A percentile compares a stretch with the other conserved stretches of the same genome.
Conservation (phyloP, 2,888 invertebrate genomes). For the Drosophila nigritarsus region DNA sequence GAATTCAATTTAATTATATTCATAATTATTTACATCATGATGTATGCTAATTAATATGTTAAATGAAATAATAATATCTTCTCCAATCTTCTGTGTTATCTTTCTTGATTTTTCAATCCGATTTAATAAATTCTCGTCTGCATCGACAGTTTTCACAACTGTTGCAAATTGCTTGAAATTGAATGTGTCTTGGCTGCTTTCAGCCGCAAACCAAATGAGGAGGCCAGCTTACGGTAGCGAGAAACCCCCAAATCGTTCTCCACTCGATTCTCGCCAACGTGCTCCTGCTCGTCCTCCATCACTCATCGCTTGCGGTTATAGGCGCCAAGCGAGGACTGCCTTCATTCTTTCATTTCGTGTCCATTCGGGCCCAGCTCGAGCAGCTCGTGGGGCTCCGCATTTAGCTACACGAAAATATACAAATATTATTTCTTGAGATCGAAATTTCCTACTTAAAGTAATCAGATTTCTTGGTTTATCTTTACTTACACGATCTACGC, state of each 20-base stretch:
- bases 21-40: slow-evolving; percentile 77
- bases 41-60: slow-evolving; percentile 64
- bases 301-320: slow-evolving; percentile 81
- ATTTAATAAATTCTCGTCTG: slow-evolving; percentile 59
- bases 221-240: slow-evolving; percentile 39
- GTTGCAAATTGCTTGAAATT: slow-evolving; percentile 55
- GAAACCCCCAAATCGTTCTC: slow-evolving; percentile 11
- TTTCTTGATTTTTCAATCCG: slow-evolving; percentile 35
- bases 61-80: slow-evolving; percentile 34
- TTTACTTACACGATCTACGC: slow-evolving; percentile 84
- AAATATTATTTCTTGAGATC: background rate
- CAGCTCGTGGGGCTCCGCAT: slow-evolving; percentile 88
- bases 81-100: slow-evolving; percentile 22
- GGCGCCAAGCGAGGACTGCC: slow-evolving; percentile 71
- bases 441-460: background rate
- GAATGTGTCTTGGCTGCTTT: slow-evolving; percentile 68
- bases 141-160: slow-evolving; percentile 42
- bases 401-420: slow-evolving; percentile 69
- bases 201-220: slow-evolving; percentile 64
- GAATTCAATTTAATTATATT: slow-evolving; percentile 65
- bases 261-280: slow-evolving; percentile 31
- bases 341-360: slow-evolving; percentile 85
- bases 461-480: background rate
- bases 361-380: slow-evolving; percentile 87
- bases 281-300: slow-evolving; percentile 36